phyloP scores from a whole-genome alignment of 2,113 vertebrate species.

The Salminus brasiliensis region DNA sequence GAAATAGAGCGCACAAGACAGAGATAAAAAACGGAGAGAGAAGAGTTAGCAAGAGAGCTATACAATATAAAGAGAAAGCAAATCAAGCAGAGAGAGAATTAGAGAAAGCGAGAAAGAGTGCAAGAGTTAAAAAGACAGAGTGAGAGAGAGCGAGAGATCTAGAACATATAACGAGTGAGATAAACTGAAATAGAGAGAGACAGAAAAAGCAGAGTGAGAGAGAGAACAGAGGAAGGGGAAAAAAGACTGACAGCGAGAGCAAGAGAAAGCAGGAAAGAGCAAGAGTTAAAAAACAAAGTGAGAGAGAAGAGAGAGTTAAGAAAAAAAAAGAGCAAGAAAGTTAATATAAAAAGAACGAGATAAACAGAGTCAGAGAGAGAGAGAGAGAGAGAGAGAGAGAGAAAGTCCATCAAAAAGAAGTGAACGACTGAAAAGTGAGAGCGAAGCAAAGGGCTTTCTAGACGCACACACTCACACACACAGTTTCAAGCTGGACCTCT shows the following conservation, averaged over 20 bases:
- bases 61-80: too few relatives aligned
- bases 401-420: not conserved
- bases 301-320: not conserved
- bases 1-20: too few relatives aligned
- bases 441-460: conserved; percentile 24
- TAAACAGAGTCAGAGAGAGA: not conserved
- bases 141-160: too few relatives aligned
- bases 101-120: not conserved
- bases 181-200: too few relatives aligned
- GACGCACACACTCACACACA: conserved; percentile 18
- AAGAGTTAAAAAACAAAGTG: not conserved
- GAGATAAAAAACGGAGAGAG: too few relatives aligned
- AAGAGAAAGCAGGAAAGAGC: not conserved
- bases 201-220: too few relatives aligned
- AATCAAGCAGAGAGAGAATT: too few relatives aligned
- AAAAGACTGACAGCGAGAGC: not conserved
- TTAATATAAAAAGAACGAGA: not conserved
- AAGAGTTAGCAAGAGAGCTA: too few relatives aligned
- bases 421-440: conserved; percentile 24
- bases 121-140: too few relatives aligned
- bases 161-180: too few relatives aligned
- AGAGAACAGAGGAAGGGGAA: not conserved
- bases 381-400: not conserved
- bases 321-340: too few relatives aligned
- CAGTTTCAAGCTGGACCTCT: conserved; percentile 23